Evolutionary conservation across 2,113 vertebrate genomes (phyloP), one percentile per base, ranked within the genome.

Genomic region (Hassar affinis): DNA sequence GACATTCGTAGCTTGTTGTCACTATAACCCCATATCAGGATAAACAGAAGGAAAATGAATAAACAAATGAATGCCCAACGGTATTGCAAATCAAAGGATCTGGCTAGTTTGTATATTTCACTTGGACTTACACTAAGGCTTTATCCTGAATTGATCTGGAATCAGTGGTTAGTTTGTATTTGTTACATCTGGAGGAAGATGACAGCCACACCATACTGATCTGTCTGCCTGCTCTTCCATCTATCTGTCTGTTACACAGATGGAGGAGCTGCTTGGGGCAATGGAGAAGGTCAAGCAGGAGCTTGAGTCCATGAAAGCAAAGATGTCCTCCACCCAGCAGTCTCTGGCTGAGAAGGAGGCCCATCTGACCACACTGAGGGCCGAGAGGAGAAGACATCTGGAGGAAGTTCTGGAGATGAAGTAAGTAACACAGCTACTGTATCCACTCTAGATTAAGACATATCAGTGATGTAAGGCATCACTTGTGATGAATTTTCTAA

Each of bases 251-350:
- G 66, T 57, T 90, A 54, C 69, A 81, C 87, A 95, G 95, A 95
- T 99, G 90, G 97, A 99, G 90, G 98, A 99, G 89, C 89, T 99
- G 85, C 94, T 99, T 90, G 95, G 96, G 89, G 97, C 97, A 45
- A 98, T 99, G 98, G 98, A 99, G 93, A 99, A 99, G 87, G 98
- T 99, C 83, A 99, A 98, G 89, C 97, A 97, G 88, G 98, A 99
- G 84, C 92, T 99, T 82, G 98, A 99, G 88, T 98, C 97, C 10
- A 99, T 99, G 97, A 97, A 98, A 89, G 97, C 97, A 74, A 99
- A 99, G 86, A 91, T 99, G 89, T 95, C 97, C 18, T 99, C 96
- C 74, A 99, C 97, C 2, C 98, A 99, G n/a, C 98, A 99, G 89
- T 99, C 97, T 72, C 91, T 99, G 90, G 96, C 97, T 83, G 98